Evolutionary conservation across 2,888 invertebrate genomes (phyloP).

Genomic region (Leucophenga montana): DNA sequence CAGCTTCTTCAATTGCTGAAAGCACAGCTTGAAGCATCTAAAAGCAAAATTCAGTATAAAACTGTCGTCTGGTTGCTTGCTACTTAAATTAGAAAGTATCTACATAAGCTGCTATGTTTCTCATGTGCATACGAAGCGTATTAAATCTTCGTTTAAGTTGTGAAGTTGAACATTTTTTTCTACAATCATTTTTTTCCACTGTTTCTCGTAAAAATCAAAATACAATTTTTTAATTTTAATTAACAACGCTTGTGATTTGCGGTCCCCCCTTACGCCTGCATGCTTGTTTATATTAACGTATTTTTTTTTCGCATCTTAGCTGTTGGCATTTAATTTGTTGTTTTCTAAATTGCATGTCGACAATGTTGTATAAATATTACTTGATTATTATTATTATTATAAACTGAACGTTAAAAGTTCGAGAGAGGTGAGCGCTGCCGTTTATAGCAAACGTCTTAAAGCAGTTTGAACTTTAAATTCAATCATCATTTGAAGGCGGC

Average conservation of each 20-base stretch:
- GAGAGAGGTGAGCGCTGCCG: too few species aligned
- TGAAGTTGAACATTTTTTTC: not conserved
- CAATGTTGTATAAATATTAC: not conserved
- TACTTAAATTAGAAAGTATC: too few species aligned
- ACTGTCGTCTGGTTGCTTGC: too few species aligned
- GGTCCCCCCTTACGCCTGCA: not conserved
- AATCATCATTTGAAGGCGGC: too few species aligned
- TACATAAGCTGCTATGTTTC: too few species aligned
- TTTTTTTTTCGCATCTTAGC: conserved; percentile 29
- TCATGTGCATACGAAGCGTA: too few species aligned
- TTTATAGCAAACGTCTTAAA: not conserved
- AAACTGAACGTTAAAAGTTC: not conserved
- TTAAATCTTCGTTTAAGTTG: too few species aligned
- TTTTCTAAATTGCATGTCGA: conserved; percentile 1
- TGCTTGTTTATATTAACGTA: conserved; percentile 17
- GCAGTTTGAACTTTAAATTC: conserved; percentile 1
- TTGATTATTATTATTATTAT: conserved; percentile 16
- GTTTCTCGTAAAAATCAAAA: conserved; percentile 8
- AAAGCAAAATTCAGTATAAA: too few species aligned
- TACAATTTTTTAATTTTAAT: conserved; percentile 19
- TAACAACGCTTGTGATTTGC: conserved; percentile 13
- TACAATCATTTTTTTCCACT: not conserved
- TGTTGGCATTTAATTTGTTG: conserved; percentile 13
- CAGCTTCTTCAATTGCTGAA: too few species aligned
- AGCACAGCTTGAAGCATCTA: too few species aligned